Conservation (phyloP, 64 coral and sea anemone species). For the Hydrozoanthus tunicans region DNA sequence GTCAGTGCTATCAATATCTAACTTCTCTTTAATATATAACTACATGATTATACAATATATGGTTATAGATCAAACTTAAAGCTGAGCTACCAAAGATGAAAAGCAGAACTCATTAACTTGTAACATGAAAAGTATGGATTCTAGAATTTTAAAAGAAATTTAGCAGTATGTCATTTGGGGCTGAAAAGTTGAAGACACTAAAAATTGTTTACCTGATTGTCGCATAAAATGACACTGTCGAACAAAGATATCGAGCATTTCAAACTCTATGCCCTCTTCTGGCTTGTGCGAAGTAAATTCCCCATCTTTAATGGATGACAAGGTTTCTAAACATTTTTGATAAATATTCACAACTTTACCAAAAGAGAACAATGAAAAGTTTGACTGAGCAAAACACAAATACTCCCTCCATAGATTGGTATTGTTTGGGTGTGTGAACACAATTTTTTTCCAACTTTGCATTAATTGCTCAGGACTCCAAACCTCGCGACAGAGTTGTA, state of each 20-base stretch:
- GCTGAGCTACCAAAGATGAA: too few relatives aligned
- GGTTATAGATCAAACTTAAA: too few relatives aligned
- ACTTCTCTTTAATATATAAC: too few relatives aligned
- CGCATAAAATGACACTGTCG: conserved; percentile 84
- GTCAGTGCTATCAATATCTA: too few relatives aligned
- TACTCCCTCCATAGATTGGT: conserved; percentile 80
- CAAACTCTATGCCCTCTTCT: conserved; percentile 72
- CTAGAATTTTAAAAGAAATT: not conserved
- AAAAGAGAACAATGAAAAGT: conserved; percentile 85
- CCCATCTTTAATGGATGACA: conserved; percentile 89
- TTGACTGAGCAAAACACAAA: conserved; percentile 81
- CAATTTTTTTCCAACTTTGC: conserved; percentile 88
- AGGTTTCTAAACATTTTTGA: conserved; percentile 84
- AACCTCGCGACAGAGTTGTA: conserved; percentile 73
- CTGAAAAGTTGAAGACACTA: too few relatives aligned
- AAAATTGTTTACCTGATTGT: conserved; percentile 78
- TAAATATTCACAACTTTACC: conserved; percentile 64
- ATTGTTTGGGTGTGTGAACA: conserved; percentile 85
- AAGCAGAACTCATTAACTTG: too few relatives aligned
- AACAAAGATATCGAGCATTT: conserved; percentile 88
- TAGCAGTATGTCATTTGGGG: not conserved
- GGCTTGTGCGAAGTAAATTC: conserved; percentile 82
- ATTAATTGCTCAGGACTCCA: conserved; percentile 64
- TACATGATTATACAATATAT: too few relatives aligned
- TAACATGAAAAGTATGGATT: too few relatives aligned